Evolutionary conservation across 2,797 vertebrate genomes (phyloP), one percentile per base, ranked within the genome.

Genomic region (Rhinoraja longicauda): DNA sequence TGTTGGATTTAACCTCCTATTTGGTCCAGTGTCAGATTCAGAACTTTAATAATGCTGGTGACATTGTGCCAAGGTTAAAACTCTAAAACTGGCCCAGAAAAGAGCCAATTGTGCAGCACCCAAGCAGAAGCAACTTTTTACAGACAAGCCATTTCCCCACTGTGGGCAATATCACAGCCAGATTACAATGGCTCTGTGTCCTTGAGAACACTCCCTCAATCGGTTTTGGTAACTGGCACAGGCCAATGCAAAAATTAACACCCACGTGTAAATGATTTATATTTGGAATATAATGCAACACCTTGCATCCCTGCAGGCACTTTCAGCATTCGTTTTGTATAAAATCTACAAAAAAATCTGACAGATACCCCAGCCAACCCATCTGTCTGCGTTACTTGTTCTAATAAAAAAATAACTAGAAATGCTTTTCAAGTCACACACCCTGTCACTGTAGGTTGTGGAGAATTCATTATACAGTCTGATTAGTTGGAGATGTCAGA

Each of bases 401-500:
- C 75, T 29, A 53, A 73, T 21, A 75, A 75, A 70, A 92, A 92
- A 75, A 72, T 2, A 45, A 92, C 10, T 75, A 75, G 57, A 73
- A 73, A 57, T 75, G 45, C 21, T 21, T 15, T 75, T 91, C 64
- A 91, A 73, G 21, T 73, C 67, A 72, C 88, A 72, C 67, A 9
- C n/a, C 82, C 13, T 17, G 70, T 75, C 24, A 92, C 39, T n/a
- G 70, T 92, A 75, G 90, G 70, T 92, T 73, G 90, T 75, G 15
- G 26, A 92, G 39, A 73, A 92, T 57, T 92, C 26, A 73, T 73
- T 92, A 92, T 75, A 53, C 70, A 75, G 72, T 26, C 39, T 73
- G 90, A 75, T 92, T 92, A 75, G 90, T 39, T 92, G 90, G 70
- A 75, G 90, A 72, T 72, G 90, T 73, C 70, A 75, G 90, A 75